Base-by-base conservation (phyloP, 2,888 invertebrate species). In the Melanophora roralis region DNA sequence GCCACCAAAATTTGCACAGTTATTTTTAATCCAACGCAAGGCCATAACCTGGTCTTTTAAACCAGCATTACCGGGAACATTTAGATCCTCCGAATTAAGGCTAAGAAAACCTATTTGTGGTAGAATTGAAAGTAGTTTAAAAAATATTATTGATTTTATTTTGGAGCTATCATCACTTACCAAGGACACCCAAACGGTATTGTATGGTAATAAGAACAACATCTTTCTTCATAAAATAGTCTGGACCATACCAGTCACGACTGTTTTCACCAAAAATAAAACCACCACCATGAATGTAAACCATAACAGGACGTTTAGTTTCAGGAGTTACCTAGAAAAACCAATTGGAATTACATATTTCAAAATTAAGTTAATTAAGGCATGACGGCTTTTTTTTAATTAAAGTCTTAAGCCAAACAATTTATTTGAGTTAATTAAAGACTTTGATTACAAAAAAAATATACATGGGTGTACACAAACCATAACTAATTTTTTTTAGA, bases 11-110 rank as follows among this genome's bases (percentile, higher is more conserved):
- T 86, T 85, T 23, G 85, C 77, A 34, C 91, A 90, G 82, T 92
- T 92, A 45, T 88, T 89, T 81, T 91, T 90, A 0, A 92, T 87
- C 92, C 92, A 92, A 83, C 89, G 89, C 19, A 92, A 84, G 0
- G 91, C 91, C 85, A 91, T 81, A 1, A 91, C 89, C 86, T 91
- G 90, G 85, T 92, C 92, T 85, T 92, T 92, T 0, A 92, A 87
- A 0, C 90, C 92, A 4, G 91, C 91, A 84, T 92, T 92, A 1
- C 92, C 92, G 4, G 92, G 91, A 8, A 92, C 89, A 71, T 89
- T 89, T 0, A 91, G 81, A 1, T 86, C 85, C 2, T 90, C 85
- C 27, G 91, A 89, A 36, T 91, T 87, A 0, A 92, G 83, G 65
- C 89, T 90, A 12, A 91, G 83, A 73, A 92, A 92, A 45, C 92